These are phyloP conservation scores for Butorides virescens DNA, from an alignment of 2,113 vertebrate species.

Conservation along the genomic window DNA sequence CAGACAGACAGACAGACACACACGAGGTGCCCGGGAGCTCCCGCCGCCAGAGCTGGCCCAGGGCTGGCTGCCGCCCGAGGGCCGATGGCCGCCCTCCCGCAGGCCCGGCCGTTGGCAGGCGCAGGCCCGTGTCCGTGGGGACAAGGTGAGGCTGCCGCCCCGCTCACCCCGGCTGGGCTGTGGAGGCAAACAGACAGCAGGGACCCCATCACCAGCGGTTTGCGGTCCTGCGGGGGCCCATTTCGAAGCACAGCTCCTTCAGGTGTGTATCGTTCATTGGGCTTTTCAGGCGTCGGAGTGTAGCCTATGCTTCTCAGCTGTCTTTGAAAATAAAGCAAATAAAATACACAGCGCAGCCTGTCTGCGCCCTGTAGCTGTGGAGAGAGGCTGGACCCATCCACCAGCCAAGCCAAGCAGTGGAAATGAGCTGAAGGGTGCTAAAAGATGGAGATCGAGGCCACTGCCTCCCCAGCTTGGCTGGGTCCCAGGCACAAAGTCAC, in stretches of 20 bases:
- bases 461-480: not conserved
- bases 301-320: not conserved
- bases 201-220: rapidly evolving
- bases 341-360: not conserved
- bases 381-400: not conserved
- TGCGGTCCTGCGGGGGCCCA: rapidly evolving
- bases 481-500: not conserved
- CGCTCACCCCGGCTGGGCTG: not conserved
- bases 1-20: not conserved
- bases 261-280: rapidly evolving
- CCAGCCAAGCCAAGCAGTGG: not conserved
- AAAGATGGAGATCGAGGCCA: not conserved
- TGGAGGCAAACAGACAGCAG: not conserved
- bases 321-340: not conserved
- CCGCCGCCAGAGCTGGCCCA: not conserved
- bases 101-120: too few relatives aligned
- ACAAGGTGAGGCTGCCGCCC: not conserved
- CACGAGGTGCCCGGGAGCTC: too few relatives aligned
- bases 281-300: not conserved
- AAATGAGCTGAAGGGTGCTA: not conserved
- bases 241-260: not conserved
- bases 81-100: not conserved
- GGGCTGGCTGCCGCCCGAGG: not conserved
- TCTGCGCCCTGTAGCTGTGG: rapidly evolving
- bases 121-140: not conserved